Evolutionary conservation across 2,888 invertebrate species (phyloP), one percentile per base, ranked within the genome.

Genomic region (Drosophila monieri): DNA sequence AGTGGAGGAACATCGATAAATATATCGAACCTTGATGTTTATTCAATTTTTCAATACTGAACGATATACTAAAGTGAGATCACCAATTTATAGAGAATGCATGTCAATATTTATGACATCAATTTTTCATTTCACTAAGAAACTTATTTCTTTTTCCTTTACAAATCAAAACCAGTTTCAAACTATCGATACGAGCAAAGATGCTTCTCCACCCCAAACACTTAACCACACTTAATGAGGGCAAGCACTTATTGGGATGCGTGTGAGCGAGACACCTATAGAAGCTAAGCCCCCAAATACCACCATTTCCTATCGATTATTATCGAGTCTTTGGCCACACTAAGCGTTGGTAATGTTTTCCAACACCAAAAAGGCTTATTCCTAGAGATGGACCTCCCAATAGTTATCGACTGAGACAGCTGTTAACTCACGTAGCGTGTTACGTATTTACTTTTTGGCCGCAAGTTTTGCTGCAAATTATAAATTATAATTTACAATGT

Each of bases 401-500:
- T 46, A 39, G 57, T 15, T 49, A 60, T 47, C 30, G 61, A 32
- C 12, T 32, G 5, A 37, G 5, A 18, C 64, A 64, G 65, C 69
- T 65, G 76, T 41, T 58, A 41, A 18, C 39, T 41, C 39, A 30
- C 48, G 57, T 69, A 54, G 69, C 30, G 64, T 75, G 49, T 52
- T 61, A 61, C 61, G 61, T 61, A 37, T 23, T 27, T 25, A 27
- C 46, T 27, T 23, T 27, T 47, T 9, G 35, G n/a, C 14, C 10
- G 25, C 12, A 10, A 43, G 30, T 56, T 76, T 39, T 58, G 12
- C 43, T 6, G 21, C 10, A 10, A 15, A 12, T 43, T 21, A 21
- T 10, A 41, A 43, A 18, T 21, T 18, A 73, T 69, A 41, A 15
- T 57, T 27, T 18, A 78, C 91, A 23, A 96, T 96, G 96, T 95